A percentile compares a stretch with the other conserved stretches of the same genome.
phyloP scores from a whole-genome alignment of 2,113 vertebrate species.

The Fregata magnificens region DNA sequence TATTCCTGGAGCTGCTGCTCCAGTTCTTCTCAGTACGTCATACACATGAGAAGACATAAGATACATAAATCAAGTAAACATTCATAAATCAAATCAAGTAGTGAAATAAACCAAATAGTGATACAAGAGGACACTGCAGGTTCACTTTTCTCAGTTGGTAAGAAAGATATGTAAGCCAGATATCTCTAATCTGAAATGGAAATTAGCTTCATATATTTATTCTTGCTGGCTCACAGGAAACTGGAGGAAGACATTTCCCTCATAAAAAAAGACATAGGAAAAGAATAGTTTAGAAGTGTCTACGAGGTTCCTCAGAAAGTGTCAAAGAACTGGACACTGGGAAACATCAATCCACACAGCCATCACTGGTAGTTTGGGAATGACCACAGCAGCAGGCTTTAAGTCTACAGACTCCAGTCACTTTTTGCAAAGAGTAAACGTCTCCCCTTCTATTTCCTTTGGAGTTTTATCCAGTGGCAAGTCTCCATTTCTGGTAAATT shows the following conservation, averaged over 20 bases:
- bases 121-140: not conserved
- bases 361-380: not conserved
- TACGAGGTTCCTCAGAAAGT: not conserved
- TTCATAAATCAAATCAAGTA: not conserved
- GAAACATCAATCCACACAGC: not conserved
- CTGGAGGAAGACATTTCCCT: not conserved
- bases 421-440: accelerated
- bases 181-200: not conserved
- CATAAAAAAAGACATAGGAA: not conserved
- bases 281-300: not conserved
- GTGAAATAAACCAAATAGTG: not conserved
- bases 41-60: not conserved
- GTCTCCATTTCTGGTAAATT: not conserved
- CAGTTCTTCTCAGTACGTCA: not conserved
- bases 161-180: not conserved
- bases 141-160: not conserved
- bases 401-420: too few relatives aligned
- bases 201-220: not conserved
- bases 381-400: not conserved
- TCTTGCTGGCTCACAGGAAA: not conserved
- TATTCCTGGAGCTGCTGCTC: not conserved
- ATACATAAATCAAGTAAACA: not conserved
- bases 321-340: not conserved
- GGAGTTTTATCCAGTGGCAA: not conserved
- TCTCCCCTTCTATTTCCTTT: not conserved